Evolutionary conservation across 1,140 invertebrate species (phyloP).

Genomic region (Oscheius sp.): DNA sequence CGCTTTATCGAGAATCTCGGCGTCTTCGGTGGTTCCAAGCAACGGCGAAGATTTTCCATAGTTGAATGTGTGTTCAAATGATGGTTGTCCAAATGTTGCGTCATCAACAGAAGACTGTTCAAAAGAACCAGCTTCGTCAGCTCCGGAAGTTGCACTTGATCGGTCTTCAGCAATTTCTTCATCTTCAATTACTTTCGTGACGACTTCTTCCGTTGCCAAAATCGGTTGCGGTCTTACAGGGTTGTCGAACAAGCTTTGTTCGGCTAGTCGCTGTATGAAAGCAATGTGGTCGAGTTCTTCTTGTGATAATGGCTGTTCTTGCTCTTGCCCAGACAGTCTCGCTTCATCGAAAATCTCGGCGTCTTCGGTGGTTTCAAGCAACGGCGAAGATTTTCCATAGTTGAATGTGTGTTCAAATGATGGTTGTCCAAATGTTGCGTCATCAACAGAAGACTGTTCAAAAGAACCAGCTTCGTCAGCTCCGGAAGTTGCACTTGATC

Average conservation of each 20-base stretch:
- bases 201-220: background rate
- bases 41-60: background rate
- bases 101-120: background rate
- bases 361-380: background rate
- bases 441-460: constrained; percentile 1
- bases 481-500: constrained; percentile 7
- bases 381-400: background rate
- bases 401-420: background rate
- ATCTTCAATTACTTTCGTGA: background rate
- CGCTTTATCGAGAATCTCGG: background rate
- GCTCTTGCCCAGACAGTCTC: background rate
- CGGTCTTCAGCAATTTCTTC: background rate
- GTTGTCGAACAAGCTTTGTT: constrained; percentile 14
- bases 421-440: too few relatives aligned
- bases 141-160: constrained; percentile 14
- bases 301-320: constrained; percentile 2
- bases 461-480: background rate
- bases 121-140: background rate
- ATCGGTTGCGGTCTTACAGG: background rate
- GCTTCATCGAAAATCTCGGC: constrained; percentile 12
- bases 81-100: too few relatives aligned
- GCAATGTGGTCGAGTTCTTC: constrained; percentile 29
- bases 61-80: background rate
- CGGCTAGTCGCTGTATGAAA: background rate
- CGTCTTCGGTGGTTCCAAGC: background rate